Conservation (phyloP, 2,888 invertebrate genomes). For the Nowickia ferox region DNA sequence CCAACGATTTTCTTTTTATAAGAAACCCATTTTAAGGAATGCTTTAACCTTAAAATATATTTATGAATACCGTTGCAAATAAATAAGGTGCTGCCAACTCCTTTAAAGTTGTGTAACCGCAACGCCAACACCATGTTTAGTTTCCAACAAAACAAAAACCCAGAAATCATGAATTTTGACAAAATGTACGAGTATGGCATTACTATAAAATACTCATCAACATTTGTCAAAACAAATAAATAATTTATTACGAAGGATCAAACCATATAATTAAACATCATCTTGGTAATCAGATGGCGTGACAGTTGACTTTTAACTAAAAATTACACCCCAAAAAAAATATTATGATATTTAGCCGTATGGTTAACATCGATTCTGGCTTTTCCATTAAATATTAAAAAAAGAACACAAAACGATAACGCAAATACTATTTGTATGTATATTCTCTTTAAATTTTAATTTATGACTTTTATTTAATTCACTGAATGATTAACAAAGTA, state of each 20-base stretch:
- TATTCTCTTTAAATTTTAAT: slow-evolving; percentile 42
- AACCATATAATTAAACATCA: slow-evolving; percentile 53
- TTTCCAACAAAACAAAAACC: too few species aligned
- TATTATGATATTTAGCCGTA: slow-evolving; percentile 47
- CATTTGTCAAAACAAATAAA: slow-evolving; percentile 48
- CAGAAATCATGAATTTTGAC: too few species aligned
- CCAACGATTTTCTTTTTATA: too few species aligned
- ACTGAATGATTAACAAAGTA: slow-evolving; percentile 60
- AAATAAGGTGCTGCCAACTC: too few species aligned
- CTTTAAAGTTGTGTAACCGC: too few species aligned
- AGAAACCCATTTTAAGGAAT: too few species aligned
- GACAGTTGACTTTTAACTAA: slow-evolving; percentile 63
- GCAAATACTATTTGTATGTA: slow-evolving; percentile 9
- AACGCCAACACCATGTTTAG: too few species aligned
- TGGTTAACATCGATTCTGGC: neutral
- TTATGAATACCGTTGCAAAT: too few species aligned
- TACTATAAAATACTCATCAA: neutral
- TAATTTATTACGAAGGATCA: slow-evolving; percentile 18
- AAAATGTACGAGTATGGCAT: too few species aligned
- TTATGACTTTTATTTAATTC: slow-evolving; percentile 47
- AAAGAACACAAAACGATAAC: slow-evolving; percentile 26
- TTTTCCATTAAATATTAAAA: neutral
- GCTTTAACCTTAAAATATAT: too few species aligned
- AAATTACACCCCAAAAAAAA: slow-evolving; percentile 39
- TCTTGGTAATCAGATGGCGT: slow-evolving; percentile 53